Base-by-base conservation (phyloP, 1,140 invertebrate genomes). In the Diplogasteroides magnus region DNA sequence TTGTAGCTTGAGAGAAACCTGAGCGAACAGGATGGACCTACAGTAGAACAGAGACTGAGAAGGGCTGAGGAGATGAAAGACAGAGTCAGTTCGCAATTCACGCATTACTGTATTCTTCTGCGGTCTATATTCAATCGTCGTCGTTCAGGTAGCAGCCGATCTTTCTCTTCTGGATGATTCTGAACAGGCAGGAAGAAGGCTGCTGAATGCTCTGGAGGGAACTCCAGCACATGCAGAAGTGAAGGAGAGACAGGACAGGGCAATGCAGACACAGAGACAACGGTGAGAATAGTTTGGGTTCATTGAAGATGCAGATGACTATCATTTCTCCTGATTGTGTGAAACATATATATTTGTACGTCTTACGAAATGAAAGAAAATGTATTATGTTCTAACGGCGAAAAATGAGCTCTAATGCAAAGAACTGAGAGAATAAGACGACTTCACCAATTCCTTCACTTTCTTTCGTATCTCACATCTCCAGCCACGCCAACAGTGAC, bases 401-500 rank as follows among this genome's bases (percentile, higher is more conserved):
- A n/a, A n/a, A n/a, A n/a, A n/a, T n/a, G n/a, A n/a, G n/a, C n/a
- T n/a, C n/a, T n/a, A n/a, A n/a, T n/a, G n/a, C n/a, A n/a, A n/a
- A n/a, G n/a, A n/a, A n/a, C n/a, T n/a, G n/a, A n/a, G n/a, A n/a
- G n/a, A n/a, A n/a, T n/a, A n/a, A 48, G 19, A 48, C 37, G 37
- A 19, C 19, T 11, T 48, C 37, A 11, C 19, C 19, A 19, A 11
- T 6, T 19, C 37, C 6, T 48, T 19, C 19, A 48, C 37, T 48
- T 48, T 48, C 37, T 48, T 48, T 48, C 37, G 37, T 28, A 64
- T 72, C 68, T 70, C 25, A 58, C 62, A 27, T 77, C 59, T 37
- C 75, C 75, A 26, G 25, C 31, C 37, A 77, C 74, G 27, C 61
- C 64, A 61, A 77, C 75, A n/a, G 55, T 48, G 19, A 27, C 29